These are phyloP conservation scores for Mythimna loreyi DNA, from an alignment of 2,888 invertebrate species.

Conservation along the genomic window DNA sequence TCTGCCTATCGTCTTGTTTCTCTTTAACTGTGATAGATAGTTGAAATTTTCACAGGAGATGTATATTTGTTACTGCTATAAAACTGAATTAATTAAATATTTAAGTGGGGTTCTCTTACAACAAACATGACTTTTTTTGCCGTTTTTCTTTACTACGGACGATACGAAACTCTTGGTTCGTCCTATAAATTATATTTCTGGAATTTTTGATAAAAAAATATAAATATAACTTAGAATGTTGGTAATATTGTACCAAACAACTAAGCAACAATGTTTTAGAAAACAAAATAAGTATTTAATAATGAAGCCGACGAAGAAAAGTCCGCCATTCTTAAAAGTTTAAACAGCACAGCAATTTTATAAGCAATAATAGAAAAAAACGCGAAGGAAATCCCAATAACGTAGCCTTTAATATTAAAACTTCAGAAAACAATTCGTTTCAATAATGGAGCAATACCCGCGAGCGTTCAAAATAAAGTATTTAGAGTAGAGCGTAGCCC, in stretches of 20 bases:
- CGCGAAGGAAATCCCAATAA: conserved; percentile 73
- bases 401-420: conserved; percentile 82
- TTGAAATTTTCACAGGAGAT: no score
- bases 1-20: no score
- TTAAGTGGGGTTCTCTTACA: no score
- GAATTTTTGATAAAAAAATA: background rate
- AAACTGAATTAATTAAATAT: no score
- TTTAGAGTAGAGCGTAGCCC: conserved; percentile 79
- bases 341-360: conserved; percentile 66
- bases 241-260: no score
- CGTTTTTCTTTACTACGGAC: no score
- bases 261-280: background rate
- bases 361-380: conserved; percentile 71
- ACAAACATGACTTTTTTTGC: no score
- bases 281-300: conserved; percentile 17
- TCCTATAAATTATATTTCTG: no score
- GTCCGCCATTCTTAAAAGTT: conserved; percentile 56
- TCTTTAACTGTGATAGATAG: no score
- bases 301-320: conserved; percentile 23
- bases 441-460: conserved; percentile 84
- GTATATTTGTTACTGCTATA: no score
- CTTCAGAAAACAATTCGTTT: conserved; percentile 86
- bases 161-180: no score
- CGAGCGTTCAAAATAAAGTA: conserved; percentile 84
- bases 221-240: no score